Percentiles rank a stretch among this genome's conserved stretches.
Conservation (phyloP, 2,797 vertebrate genomes). For the Gastrophryne carolinensis region DNA sequence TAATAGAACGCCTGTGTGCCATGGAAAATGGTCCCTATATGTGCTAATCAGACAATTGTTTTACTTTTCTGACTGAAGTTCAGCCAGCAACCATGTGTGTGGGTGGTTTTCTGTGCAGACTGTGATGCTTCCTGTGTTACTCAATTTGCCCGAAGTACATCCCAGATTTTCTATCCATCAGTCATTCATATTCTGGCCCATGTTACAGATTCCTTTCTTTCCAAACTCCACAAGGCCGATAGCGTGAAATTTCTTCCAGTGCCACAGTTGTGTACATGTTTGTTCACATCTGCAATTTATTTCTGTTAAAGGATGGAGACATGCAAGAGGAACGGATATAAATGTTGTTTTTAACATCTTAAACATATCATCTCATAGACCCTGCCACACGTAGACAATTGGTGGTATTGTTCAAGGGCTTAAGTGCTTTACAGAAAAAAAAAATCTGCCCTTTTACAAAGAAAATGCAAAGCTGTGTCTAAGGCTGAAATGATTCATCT, state of each 20-base stretch:
- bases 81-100: constrained; percentile 43
- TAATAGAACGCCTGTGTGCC: neutral
- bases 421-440: constrained; percentile 15
- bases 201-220: constrained; percentile 46
- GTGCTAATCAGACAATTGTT: constrained; percentile 34
- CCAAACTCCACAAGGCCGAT: constrained; percentile 42
- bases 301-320: constrained; percentile 52
- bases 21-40: constrained; percentile 26
- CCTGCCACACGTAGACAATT: constrained; percentile 29
- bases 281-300: constrained; percentile 52
- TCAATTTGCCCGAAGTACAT: constrained; percentile 46
- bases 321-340: constrained; percentile 38
- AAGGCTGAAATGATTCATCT: constrained; percentile 12
- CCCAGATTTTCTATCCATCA: constrained; percentile 49
- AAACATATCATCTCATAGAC: constrained; percentile 22
- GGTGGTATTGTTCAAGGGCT: constrained; percentile 30
- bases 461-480: neutral
- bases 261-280: constrained; percentile 52
- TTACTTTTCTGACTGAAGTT: constrained; percentile 37
- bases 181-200: constrained; percentile 51
- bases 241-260: constrained; percentile 47
- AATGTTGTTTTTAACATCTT: constrained; percentile 46
- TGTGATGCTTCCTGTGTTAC: constrained; percentile 52
- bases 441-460: constrained; percentile 21
- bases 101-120: constrained; percentile 47